Evolutionary conservation across 2,888 invertebrate genomes (phyloP).

Genomic region (Salticus scenicus): DNA sequence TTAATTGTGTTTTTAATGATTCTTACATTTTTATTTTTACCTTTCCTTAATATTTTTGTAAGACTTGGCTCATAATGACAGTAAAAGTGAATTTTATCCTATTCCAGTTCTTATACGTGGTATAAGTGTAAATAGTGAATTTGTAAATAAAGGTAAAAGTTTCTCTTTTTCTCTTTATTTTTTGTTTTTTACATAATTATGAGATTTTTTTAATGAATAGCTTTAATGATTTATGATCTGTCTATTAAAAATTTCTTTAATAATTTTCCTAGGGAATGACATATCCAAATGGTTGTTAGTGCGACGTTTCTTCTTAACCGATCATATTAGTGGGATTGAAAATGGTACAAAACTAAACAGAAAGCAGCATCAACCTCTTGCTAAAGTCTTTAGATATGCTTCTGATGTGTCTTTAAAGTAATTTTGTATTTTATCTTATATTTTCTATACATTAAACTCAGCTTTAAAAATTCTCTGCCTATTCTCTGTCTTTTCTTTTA

Average conservation of each 20-base stretch:
- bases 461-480: not conserved
- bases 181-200: not conserved
- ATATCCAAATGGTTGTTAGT: conserved; percentile 81
- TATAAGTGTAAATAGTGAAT: conserved; percentile 76
- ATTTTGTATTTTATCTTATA: too few species aligned
- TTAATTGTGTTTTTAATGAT: too few species aligned
- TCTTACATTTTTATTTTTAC: too few species aligned
- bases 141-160: conserved; percentile 74
- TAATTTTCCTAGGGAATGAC: conserved; percentile 65
- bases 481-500: too few species aligned
- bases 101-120: conserved; percentile 80
- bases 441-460: not conserved
- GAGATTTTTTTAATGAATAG: too few species aligned
- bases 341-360: conserved; percentile 26
- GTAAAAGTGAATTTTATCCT: conserved; percentile 78
- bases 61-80: conserved; percentile 77
- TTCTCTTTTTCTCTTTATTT: too few species aligned
- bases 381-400: conserved; percentile 73
- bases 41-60: too few species aligned
- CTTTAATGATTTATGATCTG: too few species aligned
- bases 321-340: conserved; percentile 78
- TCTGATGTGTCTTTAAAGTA: conserved; percentile 66
- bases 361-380: conserved; percentile 56
- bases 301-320: conserved; percentile 82
- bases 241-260: too few species aligned